Evolutionary conservation across 2,797 vertebrate genomes (phyloP), one percentile per base, ranked within the genome.

Genomic region (Cuniculus paca): DNA sequence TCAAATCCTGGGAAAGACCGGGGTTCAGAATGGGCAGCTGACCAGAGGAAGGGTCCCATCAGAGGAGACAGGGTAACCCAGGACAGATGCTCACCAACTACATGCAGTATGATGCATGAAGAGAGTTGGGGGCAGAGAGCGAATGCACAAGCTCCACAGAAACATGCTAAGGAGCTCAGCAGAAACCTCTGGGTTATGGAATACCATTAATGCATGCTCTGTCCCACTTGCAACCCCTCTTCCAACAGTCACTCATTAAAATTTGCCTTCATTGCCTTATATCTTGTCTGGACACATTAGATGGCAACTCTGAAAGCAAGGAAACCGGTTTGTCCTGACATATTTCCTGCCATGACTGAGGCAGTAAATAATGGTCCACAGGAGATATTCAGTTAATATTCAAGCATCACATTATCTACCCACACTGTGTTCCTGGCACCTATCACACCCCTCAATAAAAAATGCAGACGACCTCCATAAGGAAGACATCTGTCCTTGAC

Each of bases 341-440:
- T 0, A 2, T 0, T 7, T 14, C 6, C 0, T 1, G 10, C 36
- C 75, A 5, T 0, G 1, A 12, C 10, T 0, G 6, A 14, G 70
- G 1, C 17, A 19, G 11, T 13, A 20, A 2, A 20, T 39, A 54
- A 54, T 0, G 39, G 42, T 6, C 6, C 75, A 3, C n/a, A 4
- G 48, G 0, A 1, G 42, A 12, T 12, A 0, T 17, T 0, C 3
- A 6, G 0, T 0, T 13, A 17, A 12, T 8, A 12, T 0, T 0
- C 5, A 13, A 17, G 4, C 1, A 0, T 54, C 12, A 10, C 6
- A 0, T 0, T 3, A 3, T 26, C 60, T 39, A 14, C 4, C 1
- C 2, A 11, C 20, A 0, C 52, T 1, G 4, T 1, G 13, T 50
- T 22, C 36, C 7, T 5, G 11, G 16, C 9, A 4, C 48, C 48